phyloP scores from a whole-genome alignment of 2,113 vertebrate species.

The Heptranchias perlo region DNA sequence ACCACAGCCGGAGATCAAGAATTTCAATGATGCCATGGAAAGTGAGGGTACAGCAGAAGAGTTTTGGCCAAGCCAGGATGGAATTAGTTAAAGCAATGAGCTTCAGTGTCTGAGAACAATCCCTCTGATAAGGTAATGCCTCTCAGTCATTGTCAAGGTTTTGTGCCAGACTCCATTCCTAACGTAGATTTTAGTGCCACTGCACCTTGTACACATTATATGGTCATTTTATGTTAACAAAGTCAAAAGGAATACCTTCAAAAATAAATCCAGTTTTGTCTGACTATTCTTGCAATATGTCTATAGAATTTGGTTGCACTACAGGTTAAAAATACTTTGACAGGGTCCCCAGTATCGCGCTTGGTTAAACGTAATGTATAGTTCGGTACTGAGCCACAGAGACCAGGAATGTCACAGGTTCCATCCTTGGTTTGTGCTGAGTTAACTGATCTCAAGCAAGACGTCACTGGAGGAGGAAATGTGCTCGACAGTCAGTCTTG shows the following conservation, averaged over 20 bases:
- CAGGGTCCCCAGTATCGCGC: background rate
- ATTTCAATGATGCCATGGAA: background rate
- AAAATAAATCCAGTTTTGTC: background rate
- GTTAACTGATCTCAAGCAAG: background rate
- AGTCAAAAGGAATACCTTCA: background rate
- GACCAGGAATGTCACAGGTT: background rate
- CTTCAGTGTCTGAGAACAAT: background rate
- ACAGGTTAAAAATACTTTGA: conserved; percentile 3
- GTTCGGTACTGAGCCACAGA: background rate
- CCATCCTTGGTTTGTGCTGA: background rate
- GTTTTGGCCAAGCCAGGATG: background rate
- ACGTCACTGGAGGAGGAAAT: background rate
- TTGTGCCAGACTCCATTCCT: background rate
- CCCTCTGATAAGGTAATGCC: background rate
- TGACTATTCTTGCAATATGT: background rate
- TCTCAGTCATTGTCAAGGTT: background rate
- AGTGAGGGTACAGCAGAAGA: background rate
- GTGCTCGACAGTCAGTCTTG: background rate
- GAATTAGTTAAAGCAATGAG: background rate
- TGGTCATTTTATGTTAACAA: background rate
- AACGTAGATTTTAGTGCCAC: background rate
- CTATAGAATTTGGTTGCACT: background rate
- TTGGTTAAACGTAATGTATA: conserved; percentile 8
- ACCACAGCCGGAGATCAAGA: background rate
- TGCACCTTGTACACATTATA: background rate